Base-by-base conservation (phyloP, 2,797 vertebrate genomes). In the Macrochelys suwanniensis region DNA sequence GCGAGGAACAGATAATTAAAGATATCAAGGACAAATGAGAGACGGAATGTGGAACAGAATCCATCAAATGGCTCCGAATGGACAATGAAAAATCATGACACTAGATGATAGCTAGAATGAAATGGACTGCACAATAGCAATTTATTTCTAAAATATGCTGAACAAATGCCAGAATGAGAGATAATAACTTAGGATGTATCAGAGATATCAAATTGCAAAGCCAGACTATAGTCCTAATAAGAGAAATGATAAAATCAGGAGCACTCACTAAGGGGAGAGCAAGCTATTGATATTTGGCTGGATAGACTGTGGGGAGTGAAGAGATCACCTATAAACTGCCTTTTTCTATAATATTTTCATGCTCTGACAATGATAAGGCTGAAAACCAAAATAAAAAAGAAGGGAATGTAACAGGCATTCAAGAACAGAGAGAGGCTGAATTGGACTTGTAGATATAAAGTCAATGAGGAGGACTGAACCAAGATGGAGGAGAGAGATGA, bases 1-100 rank as follows among this genome's bases (percentile, higher is more conserved):
- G 80, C 92, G 89, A 95, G 77, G 92, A 97, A 78, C 83, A 88
- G 74, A 77, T 96, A 96, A 97, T 97, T 97, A 94, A 89, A 92
- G 89, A 23, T 89, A 88, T 88, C 92, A 95, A 97, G 95, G 96
- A 85, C 87, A 80, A 82, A 65, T 3, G 88, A 93, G 77, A 96
- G 94, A 91, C 57, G 56, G 85, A 77, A 91, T 82, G 49, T 89
- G 28, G n/a, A 47, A 57, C 78, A 93, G 87, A 94, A 97, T 96
- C 90, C 90, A 96, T 97, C 96, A 96, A 87, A 89, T 57, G 19
- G 1, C 0, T 88, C 77, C 59, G 93, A 90, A 89, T 33, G 85
- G 94, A 82, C 4, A 37, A 80, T 93, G 92, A 95, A 94, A 95
- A 95, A 95, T 95, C 89, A 57, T n/a, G 80, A 87, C 84, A 53